Percentiles rank a stretch among this genome's conserved stretches.
Evolutionary conservation across 1,140 invertebrate species (phyloP).

Genomic region (Muscidifurax raptorellus): DNA sequence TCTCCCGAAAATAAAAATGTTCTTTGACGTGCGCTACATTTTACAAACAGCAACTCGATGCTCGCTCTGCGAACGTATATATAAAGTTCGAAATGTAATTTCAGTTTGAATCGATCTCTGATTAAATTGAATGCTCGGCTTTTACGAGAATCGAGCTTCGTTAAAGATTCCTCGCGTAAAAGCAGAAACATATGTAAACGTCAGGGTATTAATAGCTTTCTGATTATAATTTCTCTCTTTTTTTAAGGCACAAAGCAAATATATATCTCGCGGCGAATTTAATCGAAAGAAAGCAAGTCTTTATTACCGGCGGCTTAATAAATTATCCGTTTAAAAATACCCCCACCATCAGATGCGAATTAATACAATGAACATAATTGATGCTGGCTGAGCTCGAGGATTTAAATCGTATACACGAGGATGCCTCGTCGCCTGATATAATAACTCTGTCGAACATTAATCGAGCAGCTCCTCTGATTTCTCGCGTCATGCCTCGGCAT

Average conservation of each 20-base stretch:
- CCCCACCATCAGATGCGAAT: background rate
- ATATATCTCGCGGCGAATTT: background rate
- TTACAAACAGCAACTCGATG: too few species aligned
- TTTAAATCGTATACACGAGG: slow-evolving; percentile 65
- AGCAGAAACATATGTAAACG: background rate
- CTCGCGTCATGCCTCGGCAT: slow-evolving; percentile 52
- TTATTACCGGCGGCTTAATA: background rate
- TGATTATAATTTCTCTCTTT: background rate
- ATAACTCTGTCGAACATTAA: slow-evolving; percentile 70
- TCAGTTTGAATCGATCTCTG: background rate
- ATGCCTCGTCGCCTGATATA: slow-evolving; percentile 67
- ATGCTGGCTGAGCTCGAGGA: background rate
- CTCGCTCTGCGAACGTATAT: too few species aligned
- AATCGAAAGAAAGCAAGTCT: background rate
- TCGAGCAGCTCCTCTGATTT: slow-evolving; percentile 56
- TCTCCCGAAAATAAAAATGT: background rate
- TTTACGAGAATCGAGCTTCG: background rate
- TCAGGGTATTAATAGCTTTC: background rate
- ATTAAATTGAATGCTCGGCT: background rate
- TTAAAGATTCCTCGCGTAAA: background rate
- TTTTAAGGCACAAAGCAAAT: background rate
- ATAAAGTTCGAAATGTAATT: background rate
- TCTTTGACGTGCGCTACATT: background rate
- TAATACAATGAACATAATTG: slow-evolving; percentile 45
- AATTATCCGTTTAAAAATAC: background rate